Evolutionary conservation across 2,797 vertebrate species (phyloP).

Genomic region (Channallabes apus): DNA sequence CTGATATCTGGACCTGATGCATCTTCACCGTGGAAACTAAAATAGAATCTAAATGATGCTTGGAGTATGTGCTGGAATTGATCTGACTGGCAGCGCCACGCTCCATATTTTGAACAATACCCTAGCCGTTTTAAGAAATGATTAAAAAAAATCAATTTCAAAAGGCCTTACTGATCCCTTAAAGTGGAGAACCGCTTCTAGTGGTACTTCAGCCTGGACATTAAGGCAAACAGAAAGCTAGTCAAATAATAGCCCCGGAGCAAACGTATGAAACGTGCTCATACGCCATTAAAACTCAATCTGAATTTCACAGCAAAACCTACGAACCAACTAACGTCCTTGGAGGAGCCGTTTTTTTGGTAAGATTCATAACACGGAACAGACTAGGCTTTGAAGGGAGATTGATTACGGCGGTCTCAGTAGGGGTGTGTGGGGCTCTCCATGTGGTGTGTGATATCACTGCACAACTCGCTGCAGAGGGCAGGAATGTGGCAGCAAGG

Average conservation of each 20-base stretch:
- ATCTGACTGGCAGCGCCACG: background rate
- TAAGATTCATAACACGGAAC: slow-evolving; percentile 39
- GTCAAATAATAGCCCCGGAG: slow-evolving; percentile 30
- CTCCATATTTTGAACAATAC: slow-evolving; percentile 3
- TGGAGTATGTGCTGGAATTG: background rate
- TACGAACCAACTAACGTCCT: background rate
- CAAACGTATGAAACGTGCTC: background rate
- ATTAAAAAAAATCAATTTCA: slow-evolving; percentile 2
- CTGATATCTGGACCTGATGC: slow-evolving; percentile 22
- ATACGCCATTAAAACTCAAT: slow-evolving; percentile 4
- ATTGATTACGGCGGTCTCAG: slow-evolving; percentile 47
- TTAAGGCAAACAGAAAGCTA: slow-evolving; percentile 21
- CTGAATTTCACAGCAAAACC: slow-evolving; percentile 36
- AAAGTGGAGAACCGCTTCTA: slow-evolving; percentile 1
- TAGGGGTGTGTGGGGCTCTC: slow-evolving; percentile 25
- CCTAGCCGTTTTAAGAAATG: background rate
- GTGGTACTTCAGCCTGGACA: background rate
- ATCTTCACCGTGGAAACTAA: slow-evolving; percentile 13
- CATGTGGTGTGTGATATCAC: slow-evolving; percentile 38
- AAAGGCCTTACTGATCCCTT: slow-evolving; percentile 7
- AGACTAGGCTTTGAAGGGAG: slow-evolving; percentile 48
- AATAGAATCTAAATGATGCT: background rate
- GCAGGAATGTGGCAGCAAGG: slow-evolving; percentile 47
- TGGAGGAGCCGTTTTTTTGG: background rate
- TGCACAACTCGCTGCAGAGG: slow-evolving; percentile 36